Conservation (phyloP, 2,113 vertebrate genomes). For the Sigmodon hispidus region DNA sequence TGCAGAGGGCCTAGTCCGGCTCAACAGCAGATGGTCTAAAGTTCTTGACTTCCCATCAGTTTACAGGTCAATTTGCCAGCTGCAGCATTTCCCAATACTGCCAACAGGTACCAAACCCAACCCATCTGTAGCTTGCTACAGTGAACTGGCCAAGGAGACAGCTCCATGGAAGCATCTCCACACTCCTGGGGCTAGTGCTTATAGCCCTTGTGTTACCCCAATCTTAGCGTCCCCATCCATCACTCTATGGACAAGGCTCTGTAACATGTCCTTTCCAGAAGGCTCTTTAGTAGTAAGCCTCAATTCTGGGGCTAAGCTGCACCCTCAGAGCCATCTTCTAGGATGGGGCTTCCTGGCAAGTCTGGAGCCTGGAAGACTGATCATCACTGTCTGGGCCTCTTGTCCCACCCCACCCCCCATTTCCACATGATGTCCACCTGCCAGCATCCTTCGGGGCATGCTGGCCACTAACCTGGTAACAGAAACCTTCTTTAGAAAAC, state of each 20-base stretch:
- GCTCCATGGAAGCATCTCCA: neutral
- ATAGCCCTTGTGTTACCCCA: neutral
- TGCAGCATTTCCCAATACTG: neutral
- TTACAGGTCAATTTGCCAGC: neutral
- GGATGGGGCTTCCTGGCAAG: neutral
- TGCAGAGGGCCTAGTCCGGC: too few species aligned
- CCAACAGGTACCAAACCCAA: neutral
- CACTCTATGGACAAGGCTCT: neutral
- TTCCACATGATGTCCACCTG: neutral
- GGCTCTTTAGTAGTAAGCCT: neutral
- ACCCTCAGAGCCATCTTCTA: neutral
- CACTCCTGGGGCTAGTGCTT: neutral
- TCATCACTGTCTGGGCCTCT: neutral
- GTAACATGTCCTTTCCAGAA: neutral
- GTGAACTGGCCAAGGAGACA: neutral
- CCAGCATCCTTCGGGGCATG: neutral
- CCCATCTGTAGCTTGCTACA: fast-evolving
- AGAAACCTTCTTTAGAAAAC: neutral
- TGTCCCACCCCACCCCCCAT: neutral
- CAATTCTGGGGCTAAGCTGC: neutral
- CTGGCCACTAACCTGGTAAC: neutral
- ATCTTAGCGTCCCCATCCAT: neutral
- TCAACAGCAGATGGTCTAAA: too few species aligned
- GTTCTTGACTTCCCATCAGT: too few species aligned
- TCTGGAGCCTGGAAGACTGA: neutral